Evolutionary conservation across 2,113 vertebrate genomes (phyloP).

Genomic region (Aviceda subcristata): DNA sequence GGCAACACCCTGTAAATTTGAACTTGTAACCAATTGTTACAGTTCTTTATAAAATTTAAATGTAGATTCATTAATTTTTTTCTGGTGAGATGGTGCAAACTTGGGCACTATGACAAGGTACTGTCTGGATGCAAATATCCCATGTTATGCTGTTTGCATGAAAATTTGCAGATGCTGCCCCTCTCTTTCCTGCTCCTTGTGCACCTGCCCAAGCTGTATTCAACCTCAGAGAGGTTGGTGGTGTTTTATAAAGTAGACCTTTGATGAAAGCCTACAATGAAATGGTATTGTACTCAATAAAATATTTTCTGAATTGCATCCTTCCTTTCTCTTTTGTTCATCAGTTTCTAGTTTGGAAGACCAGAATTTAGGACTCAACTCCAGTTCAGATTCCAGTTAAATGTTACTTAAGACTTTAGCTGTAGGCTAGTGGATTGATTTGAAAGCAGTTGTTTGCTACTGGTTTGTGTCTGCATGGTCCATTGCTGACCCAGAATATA

Average conservation of each 20-base stretch:
- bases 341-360: neutral
- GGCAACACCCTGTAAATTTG: neutral
- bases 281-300: slow-evolving; percentile 62
- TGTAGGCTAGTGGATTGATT: neutral
- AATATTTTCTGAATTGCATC: slow-evolving; percentile 57
- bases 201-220: slow-evolving; percentile 54
- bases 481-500: neutral
- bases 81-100: slow-evolving; percentile 19
- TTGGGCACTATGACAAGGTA: slow-evolving; percentile 42
- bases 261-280: neutral
- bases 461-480: neutral
- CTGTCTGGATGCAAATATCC: neutral
- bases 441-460: neutral
- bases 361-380: neutral
- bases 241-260: slow-evolving; percentile 48
- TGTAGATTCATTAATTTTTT: neutral
- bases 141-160: slow-evolving; percentile 46
- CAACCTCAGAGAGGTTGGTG: slow-evolving; percentile 56
- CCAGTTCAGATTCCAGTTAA: neutral
- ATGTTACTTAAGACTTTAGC: neutral
- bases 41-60: neutral
- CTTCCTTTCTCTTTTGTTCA: neutral
- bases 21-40: neutral
- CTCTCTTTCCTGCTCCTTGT: neutral
- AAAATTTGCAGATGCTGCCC: slow-evolving; percentile 17